Conservation (phyloP, 1,140 invertebrate genomes). For the Ceratosolen fusciceps region DNA sequence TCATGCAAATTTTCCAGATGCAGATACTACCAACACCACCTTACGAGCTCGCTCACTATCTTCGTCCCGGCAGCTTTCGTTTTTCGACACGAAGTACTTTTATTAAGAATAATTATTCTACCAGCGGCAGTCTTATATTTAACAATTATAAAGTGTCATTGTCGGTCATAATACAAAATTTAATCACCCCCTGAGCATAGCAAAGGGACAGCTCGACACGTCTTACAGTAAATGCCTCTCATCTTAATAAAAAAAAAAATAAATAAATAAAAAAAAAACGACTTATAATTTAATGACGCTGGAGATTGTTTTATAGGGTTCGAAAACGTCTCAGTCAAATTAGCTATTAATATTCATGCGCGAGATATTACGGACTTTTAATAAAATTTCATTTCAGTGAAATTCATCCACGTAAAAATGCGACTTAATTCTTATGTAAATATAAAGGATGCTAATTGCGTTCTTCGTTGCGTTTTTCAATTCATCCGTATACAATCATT, state of each 20-base stretch:
- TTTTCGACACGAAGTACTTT: not conserved
- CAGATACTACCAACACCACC: too few relatives aligned
- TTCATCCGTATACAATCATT: not conserved
- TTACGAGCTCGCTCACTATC: not conserved
- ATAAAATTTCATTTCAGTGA: too few relatives aligned
- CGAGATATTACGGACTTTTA: constrained; percentile 41
- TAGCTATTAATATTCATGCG: constrained; percentile 46
- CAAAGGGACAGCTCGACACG: not conserved
- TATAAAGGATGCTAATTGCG: constrained; percentile 22
- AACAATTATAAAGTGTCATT: not conserved
- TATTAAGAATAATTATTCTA: not conserved
- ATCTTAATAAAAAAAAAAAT: constrained; percentile 49
- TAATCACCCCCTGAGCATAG: not conserved
- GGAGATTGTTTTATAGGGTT: not conserved
- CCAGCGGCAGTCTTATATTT: not conserved
- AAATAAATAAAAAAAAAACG: too few relatives aligned
- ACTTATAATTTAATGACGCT: constrained; percentile 23
- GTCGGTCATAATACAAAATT: constrained; percentile 13
- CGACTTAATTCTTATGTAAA: constrained; percentile 45
- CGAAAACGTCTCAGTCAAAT: constrained; percentile 2
- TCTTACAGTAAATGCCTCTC: constrained; percentile 31
- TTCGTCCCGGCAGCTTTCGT: not conserved
- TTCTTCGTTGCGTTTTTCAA: constrained; percentile 29
- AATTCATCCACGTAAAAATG: constrained; percentile 29
- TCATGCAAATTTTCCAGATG: not conserved